Percentiles rank a stretch among this genome's conserved stretches.
phyloP scores from a whole-genome alignment of 2,888 invertebrate species.

The Sepiola atlantica region DNA sequence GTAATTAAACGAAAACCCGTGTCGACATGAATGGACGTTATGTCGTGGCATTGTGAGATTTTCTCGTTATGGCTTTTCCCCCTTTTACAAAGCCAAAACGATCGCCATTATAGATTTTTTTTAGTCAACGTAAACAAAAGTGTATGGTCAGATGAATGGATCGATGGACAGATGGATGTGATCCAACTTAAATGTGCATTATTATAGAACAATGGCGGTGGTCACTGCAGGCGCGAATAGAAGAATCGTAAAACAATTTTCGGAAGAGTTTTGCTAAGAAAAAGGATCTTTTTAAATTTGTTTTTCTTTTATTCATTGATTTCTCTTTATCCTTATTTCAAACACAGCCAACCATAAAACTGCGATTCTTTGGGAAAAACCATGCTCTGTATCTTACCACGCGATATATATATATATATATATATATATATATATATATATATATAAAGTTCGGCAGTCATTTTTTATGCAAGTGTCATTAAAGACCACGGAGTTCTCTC shows the following conservation, averaged over 20 bases:
- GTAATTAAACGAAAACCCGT: too few species aligned
- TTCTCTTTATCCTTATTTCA: background rate
- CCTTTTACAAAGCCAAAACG: background rate
- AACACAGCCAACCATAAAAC: background rate
- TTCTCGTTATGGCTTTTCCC: too few species aligned
- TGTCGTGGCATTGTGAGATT: too few species aligned
- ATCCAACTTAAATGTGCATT: background rate
- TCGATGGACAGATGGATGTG: background rate
- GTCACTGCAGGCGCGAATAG: background rate
- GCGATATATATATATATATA: background rate
- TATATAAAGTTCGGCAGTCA: too few species aligned
- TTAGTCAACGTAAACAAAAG: too few species aligned
- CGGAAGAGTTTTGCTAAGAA: too few species aligned
- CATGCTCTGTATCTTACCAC: background rate
- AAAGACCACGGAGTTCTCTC: too few species aligned
- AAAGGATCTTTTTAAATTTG: too few species aligned
- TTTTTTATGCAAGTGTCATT: too few species aligned
- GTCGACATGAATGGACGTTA: too few species aligned
- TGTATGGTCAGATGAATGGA: background rate
- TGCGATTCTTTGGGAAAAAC: background rate
- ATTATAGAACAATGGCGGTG: background rate
- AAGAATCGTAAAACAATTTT: background rate
- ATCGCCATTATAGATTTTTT: background rate
- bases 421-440: slow-evolving; percentile 21
- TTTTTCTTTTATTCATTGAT: background rate